These are phyloP conservation scores for Tokudaia tokunoshimensis DNA, from an alignment of 2,797 vertebrate genomes.

Conservation along the genomic window DNA sequence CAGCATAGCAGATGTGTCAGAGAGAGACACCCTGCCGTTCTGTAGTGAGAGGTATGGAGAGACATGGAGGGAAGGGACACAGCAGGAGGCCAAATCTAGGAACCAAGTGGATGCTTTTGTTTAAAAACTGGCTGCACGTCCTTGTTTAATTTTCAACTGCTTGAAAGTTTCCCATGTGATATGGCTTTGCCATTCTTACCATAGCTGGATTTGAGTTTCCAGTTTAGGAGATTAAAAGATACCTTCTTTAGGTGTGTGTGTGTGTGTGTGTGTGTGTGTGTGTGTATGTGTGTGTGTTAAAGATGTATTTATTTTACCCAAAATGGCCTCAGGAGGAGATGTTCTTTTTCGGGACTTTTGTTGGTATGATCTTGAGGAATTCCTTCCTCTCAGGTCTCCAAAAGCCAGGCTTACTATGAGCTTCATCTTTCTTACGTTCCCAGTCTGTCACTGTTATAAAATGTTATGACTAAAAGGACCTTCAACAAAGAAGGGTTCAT, in stretches of 20 bases:
- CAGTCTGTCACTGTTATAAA: background rate
- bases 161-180: background rate
- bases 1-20: background rate
- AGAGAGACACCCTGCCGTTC: background rate
- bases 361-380: background rate
- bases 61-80: rapidly evolving
- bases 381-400: background rate
- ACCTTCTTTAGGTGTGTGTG: background rate
- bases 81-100: background rate
- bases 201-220: background rate
- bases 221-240: background rate
- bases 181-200: background rate
- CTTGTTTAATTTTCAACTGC: background rate
- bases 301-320: background rate
- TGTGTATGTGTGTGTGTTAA: too few relatives aligned
- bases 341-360: background rate
- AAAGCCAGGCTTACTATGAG: background rate
- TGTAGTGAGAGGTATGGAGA: background rate
- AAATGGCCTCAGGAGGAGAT: background rate
- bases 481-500: background rate
- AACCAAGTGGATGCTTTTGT: background rate
- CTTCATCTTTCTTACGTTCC: background rate
- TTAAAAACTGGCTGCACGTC: background rate
- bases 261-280: too few relatives aligned
- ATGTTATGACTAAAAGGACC: background rate